Conservation (phyloP, 2,888 invertebrate species). For the Autographa gamma region DNA sequence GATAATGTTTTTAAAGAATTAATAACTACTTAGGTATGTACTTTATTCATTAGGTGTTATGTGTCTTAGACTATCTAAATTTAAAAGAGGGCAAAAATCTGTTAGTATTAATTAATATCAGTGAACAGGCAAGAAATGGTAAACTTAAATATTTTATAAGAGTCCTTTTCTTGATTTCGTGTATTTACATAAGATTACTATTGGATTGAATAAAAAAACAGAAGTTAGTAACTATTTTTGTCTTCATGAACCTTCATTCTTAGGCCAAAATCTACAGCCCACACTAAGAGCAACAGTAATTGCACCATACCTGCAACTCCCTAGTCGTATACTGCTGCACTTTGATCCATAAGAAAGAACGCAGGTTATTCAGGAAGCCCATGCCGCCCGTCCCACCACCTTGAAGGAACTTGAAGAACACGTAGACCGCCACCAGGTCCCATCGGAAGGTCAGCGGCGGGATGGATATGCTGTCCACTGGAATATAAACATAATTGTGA, state of each 20-base stretch:
- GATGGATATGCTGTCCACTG: slow-evolving; percentile 94
- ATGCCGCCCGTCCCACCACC: slow-evolving; percentile 97
- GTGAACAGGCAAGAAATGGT: neutral
- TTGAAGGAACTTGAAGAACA: slow-evolving; percentile 96
- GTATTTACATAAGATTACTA: no score
- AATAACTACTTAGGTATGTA: neutral
- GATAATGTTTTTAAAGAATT: slow-evolving; percentile 19
- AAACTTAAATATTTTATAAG: no score
- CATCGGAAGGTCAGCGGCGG: slow-evolving; percentile 92
- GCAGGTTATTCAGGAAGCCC: slow-evolving; percentile 97
- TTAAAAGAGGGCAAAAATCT: neutral
- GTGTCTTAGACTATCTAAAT: neutral
- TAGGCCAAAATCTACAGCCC: no score
- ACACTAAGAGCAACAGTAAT: no score
- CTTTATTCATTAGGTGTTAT: neutral
- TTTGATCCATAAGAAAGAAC: slow-evolving; percentile 97
- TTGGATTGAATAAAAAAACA: no score
- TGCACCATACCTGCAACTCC: slow-evolving; percentile 92
- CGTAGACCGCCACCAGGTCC: slow-evolving; percentile 96
- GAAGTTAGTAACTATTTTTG: no score
- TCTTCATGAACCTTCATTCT: no score
- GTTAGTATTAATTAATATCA: neutral
- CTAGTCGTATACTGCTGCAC: slow-evolving; percentile 98
- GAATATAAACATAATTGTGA: slow-evolving; percentile 29
- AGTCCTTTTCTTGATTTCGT: no score